Evolutionary conservation across 2,888 invertebrate species (phyloP), one percentile per base, ranked within the genome.

Genomic region (Amorpha juglandis): DNA sequence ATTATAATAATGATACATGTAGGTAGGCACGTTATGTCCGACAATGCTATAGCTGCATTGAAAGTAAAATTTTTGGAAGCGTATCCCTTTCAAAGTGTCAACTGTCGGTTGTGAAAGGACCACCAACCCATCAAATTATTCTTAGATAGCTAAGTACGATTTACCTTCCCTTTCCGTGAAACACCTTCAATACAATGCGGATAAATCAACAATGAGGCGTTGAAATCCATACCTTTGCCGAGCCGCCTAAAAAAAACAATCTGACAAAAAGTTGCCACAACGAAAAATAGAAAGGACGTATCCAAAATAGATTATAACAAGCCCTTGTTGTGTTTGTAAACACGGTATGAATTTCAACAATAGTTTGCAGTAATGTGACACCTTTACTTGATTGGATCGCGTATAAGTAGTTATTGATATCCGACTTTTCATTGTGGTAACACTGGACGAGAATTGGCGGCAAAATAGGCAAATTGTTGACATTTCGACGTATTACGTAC

Each of bases 311-410:
- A 92, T 92, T 92, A 92, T 90, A 89, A 91, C 92, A 90, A 89
- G 88, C 90, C 89, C 88, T 83, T 93, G 90, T 93, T 93, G 85
- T 93, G 93, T 92, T 92, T 92, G 92, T 92, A 93, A 92, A 93
- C 93, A 93, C 72, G 78, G 81, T 79, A 84, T 75, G 77, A 77
- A 67, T 69, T 73, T 73, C 76, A 74, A 91, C 90, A 91, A 92
- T 85, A 75, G 87, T 72, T 69, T 69, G 71, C 75, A 79, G 93
- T 92, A 92, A 93, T 89, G 87, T 88, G 92, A 93, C 92, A 93
- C 92, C 90, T 91, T 84, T 82, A 79, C 79, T 78, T 83, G 89
- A 91, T 91, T 87, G 88, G 88, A 84, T 85, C 83, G 81, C 79
- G 72, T 79, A 72, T 87, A 87, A 89, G 88, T 85, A 84, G 85